Conservation (phyloP, 2,797 vertebrate genomes). For the Coilia nasus region DNA sequence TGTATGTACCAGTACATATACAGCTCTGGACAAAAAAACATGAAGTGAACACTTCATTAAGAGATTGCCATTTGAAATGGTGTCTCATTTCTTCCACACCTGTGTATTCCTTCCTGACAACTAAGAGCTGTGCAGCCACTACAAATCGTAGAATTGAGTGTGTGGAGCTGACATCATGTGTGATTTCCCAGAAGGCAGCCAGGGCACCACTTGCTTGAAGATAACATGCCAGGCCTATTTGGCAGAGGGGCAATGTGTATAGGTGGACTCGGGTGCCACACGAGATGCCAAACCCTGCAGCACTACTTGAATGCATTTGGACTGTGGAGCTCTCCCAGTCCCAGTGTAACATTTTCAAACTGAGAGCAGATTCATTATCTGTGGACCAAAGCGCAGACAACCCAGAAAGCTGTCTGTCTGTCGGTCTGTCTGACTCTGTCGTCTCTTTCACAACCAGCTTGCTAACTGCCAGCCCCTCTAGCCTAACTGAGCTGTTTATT, state of each 20-base stretch:
- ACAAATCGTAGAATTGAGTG: background rate
- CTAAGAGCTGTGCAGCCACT: background rate
- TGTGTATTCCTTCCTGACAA: background rate
- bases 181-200: background rate
- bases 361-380: slow-evolving; percentile 48
- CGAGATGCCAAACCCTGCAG: background rate
- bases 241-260: background rate
- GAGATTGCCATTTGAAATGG: no score
- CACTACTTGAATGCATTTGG: background rate
- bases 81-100: background rate
- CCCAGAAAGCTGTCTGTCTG: background rate
- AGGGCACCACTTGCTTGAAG: background rate
- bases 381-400: slow-evolving; percentile 27
- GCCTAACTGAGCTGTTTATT: background rate
- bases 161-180: background rate
- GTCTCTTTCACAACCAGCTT: background rate
- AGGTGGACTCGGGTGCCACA: background rate
- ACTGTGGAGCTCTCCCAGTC: slow-evolving; percentile 40
- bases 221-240: background rate
- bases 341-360: slow-evolving; percentile 36
- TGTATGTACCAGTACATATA: no score
- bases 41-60: no score
- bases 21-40: no score
- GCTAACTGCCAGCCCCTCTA: background rate
- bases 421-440: background rate